Base-by-base conservation (phyloP, 2,888 invertebrate species). In the Drosophila pseudotakahashii region DNA sequence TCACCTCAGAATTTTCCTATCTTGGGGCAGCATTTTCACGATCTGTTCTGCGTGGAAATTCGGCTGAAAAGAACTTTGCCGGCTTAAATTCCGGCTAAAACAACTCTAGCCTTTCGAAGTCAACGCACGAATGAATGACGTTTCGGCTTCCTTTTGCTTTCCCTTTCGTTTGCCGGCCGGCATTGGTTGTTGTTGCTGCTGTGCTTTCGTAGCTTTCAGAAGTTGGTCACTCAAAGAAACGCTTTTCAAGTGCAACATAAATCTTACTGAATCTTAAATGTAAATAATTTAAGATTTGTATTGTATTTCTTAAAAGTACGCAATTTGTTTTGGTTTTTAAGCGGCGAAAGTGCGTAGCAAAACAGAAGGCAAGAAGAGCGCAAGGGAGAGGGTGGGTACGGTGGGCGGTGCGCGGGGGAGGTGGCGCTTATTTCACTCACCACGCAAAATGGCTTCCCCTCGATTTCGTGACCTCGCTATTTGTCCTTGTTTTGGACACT, bases 1-100 rank as follows among this genome's bases (percentile, higher is more conserved):
- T 45, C 72, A 88, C 83, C 88, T 80, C 42, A 83, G 66, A 39
- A 78, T 44, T 30, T 77, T 88, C 53, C 67, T 78, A 3, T 86
- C 78, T 50, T 83, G 77, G 32, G 87, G 81, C 57, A 87, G 62
- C 85, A 82, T 82, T 42, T 75, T 68, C 44, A 19, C 53, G 19
- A n/a, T 30, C n/a, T 9, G 26, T 6, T 44, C 42, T 42, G 5
- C 39, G 16, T 11, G 36, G 47, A 16, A 51, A 52, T 34, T 72
- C 32, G 14, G 23, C 14, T 36, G 30, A 52, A 51, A 45, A 47
- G 23, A 52, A 32, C 23, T 37, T 32, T 37, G 14, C 13, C 58
- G 11, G 60, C 7, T 30, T 23, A 51, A 75, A 66, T 30, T 30
- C 30, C 30, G 30, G 30, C 30, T 14, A 16, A 52, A 13, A 45